These are phyloP conservation scores for Eutolmus rufibarbis DNA, from an alignment of 2,888 invertebrate species.

Conservation along the genomic window DNA sequence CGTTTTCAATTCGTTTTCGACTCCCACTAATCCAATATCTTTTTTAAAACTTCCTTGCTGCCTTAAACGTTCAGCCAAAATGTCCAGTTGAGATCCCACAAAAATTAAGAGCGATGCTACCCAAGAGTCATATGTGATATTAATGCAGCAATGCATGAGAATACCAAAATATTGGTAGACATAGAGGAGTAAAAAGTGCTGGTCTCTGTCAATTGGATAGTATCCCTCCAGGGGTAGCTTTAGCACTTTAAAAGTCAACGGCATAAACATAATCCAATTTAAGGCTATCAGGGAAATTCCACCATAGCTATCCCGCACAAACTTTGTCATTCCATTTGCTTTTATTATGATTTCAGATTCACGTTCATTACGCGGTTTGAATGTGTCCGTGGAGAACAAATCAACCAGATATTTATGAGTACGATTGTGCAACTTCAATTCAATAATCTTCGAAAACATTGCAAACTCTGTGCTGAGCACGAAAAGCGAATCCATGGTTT, in stretches of 20 bases:
- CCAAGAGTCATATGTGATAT: not conserved
- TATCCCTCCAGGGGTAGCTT: not conserved
- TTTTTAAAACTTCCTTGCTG: not conserved
- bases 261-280: not conserved
- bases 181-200: not conserved
- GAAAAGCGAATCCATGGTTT: not conserved
- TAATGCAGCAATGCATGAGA: not conserved
- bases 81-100: not conserved
- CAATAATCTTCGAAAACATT: not conserved
- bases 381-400: not conserved
- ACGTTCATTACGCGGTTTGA: not conserved
- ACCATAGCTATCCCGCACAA: not conserved
- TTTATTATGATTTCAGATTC: not conserved
- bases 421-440: not conserved
- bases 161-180: not conserved
- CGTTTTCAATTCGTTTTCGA: not conserved
- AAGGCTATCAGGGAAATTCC: not conserved
- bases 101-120: not conserved
- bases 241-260: not conserved
- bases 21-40: not conserved
- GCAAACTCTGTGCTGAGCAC: slow-evolving; percentile 10
- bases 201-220: not conserved
- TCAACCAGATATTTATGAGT: not conserved
- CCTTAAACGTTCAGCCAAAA: not conserved
- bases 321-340: not conserved